Conservation (phyloP, 2,888 invertebrate genomes). For the Junonia oenone region DNA sequence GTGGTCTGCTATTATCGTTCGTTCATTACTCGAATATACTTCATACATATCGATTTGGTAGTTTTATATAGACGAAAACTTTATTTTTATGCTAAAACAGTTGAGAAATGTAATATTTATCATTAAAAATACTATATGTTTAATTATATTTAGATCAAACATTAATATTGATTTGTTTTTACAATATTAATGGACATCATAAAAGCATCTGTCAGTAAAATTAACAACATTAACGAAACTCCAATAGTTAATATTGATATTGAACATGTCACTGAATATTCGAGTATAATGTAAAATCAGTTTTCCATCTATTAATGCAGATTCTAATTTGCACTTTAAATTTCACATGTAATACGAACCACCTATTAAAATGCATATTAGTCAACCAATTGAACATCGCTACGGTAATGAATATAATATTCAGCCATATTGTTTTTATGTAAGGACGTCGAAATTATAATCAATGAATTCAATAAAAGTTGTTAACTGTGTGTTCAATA, state of each 20-base stretch:
- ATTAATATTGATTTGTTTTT: no score
- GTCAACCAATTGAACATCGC: constrained; percentile 24
- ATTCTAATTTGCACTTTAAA: constrained; percentile 35
- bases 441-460: constrained; percentile 13
- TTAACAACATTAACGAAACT: constrained; percentile 15
- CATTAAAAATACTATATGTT: no score
- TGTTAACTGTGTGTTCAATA: constrained; percentile 11
- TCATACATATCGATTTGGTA: no score
- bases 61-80: no score
- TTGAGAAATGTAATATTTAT: no score
- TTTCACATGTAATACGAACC: constrained; percentile 28
- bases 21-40: no score
- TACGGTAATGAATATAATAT: constrained; percentile 20
- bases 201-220: constrained; percentile 8
- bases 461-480: constrained; percentile 1
- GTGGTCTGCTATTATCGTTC: no score
- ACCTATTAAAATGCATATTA: constrained; percentile 29
- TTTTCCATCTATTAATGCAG: constrained; percentile 27
- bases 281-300: constrained; percentile 23
- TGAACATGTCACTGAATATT: constrained; percentile 21
- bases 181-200: neutral
- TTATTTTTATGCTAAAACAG: no score
- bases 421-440: neutral
- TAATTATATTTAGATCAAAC: no score
- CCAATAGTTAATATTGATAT: constrained; percentile 19